These are phyloP conservation scores for Scaptodrosophila lebanonensis DNA, from an alignment of 1,140 invertebrate species.

Conservation along the genomic window DNA sequence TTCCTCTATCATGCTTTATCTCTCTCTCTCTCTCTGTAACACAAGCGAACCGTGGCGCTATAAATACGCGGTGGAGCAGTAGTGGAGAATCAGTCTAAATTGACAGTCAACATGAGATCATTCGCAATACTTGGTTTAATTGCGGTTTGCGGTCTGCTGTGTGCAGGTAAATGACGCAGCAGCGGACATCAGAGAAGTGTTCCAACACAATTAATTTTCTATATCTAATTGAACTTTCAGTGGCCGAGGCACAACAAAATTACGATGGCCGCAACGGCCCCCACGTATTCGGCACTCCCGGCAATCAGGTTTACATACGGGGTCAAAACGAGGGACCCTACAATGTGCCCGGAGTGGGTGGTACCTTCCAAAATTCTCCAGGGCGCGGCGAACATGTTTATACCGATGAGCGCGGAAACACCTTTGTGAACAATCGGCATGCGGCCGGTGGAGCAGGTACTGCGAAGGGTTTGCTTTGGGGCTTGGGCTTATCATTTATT, in stretches of 20 bases:
- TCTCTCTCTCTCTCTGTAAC: no score
- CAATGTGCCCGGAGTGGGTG: conserved; percentile 36
- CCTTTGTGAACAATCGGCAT: conserved; percentile 33
- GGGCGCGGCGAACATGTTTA: conserved; percentile 27
- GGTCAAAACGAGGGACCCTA: conserved; percentile 40
- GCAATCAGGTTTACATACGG: conserved; percentile 47
- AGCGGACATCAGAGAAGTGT: no score
- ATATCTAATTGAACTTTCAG: no score
- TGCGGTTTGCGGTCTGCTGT: no score
- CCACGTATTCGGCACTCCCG: conserved; percentile 36
- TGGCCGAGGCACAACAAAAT: conserved; percentile 25
- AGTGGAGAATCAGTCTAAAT: no score
- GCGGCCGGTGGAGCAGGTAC: conserved; percentile 13
- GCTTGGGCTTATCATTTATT: not conserved
- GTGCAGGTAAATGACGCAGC: no score
- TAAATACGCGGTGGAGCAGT: no score
- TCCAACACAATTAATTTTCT: no score
- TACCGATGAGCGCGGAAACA: conserved; percentile 41
- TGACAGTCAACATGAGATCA: no score
- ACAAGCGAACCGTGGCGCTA: no score
- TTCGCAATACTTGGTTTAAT: no score
- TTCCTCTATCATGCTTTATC: no score
- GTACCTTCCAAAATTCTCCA: conserved; percentile 31
- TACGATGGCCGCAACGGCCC: conserved; percentile 48
- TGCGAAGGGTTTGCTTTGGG: not conserved